These are phyloP conservation scores for Xanthia togata DNA, from an alignment of 2,888 invertebrate species.

Conservation along the genomic window DNA sequence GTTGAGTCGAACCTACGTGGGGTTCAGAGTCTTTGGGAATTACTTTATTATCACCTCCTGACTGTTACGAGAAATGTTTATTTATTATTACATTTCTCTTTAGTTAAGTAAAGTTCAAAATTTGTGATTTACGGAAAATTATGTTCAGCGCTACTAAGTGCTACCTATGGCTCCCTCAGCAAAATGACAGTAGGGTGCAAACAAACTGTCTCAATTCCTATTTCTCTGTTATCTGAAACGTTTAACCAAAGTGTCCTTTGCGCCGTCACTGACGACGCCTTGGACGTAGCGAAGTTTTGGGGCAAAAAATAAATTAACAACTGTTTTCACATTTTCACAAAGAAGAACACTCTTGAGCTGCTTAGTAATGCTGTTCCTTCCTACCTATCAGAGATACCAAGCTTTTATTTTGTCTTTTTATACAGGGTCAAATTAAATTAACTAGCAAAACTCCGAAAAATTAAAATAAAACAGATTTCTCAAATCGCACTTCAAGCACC, in stretches of 20 bases:
- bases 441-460: too few relatives aligned
- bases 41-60: neutral
- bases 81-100: conserved; percentile 1
- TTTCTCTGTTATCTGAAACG: neutral
- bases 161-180: too few relatives aligned
- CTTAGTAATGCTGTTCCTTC: neutral
- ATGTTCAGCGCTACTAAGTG: neutral
- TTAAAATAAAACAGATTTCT: too few relatives aligned
- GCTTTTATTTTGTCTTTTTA: too few relatives aligned
- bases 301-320: neutral
- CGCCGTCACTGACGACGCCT: too few relatives aligned
- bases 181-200: neutral
- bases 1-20: conserved; percentile 36
- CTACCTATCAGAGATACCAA: neutral
- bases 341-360: neutral
- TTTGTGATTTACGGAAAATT: neutral
- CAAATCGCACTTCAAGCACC: too few relatives aligned
- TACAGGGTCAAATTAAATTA: too few relatives aligned
- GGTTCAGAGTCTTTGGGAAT: conserved; percentile 41
- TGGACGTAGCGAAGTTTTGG: neutral
- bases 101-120: neutral
- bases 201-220: too few relatives aligned
- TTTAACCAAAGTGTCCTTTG: too few relatives aligned
- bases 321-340: neutral
- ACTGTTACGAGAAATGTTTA: conserved; percentile 13